Evolutionary conservation across 2,888 invertebrate genomes (phyloP).

Genomic region (Apomyelois bistriatella): DNA sequence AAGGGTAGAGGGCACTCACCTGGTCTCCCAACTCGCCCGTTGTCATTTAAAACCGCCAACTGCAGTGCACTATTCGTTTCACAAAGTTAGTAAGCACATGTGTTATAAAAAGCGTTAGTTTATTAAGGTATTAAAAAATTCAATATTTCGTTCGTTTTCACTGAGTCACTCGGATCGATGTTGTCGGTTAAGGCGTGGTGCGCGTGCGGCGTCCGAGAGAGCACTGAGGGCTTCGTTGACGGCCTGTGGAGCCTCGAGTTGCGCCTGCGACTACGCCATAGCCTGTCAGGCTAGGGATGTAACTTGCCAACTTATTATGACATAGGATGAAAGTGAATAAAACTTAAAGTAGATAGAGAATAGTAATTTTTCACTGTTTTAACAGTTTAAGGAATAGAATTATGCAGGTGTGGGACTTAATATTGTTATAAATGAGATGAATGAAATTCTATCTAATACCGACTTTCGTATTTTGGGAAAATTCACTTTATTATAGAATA

Average conservation of each 20-base stretch:
- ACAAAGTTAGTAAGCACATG: slow-evolving; percentile 55
- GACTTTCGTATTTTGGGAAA: too few species aligned
- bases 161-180: slow-evolving; percentile 50
- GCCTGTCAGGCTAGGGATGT: not conserved
- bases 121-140: slow-evolving; percentile 26
- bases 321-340: too few species aligned
- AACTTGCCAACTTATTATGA: too few species aligned
- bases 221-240: slow-evolving; percentile 37
- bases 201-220: slow-evolving; percentile 63
- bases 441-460: too few species aligned
- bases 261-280: slow-evolving; percentile 21
- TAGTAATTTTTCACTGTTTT: too few species aligned
- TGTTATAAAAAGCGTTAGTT: slow-evolving; percentile 58
- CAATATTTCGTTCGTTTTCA: slow-evolving; percentile 62
- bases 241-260: slow-evolving; percentile 18
- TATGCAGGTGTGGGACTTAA: too few species aligned
- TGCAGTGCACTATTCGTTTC: slow-evolving; percentile 51
- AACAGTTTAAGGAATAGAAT: too few species aligned
- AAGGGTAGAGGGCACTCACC: slow-evolving; percentile 26
- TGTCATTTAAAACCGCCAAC: slow-evolving; percentile 41
- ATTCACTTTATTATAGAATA: too few species aligned
- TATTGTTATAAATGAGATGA: too few species aligned
- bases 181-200: slow-evolving; percentile 37
- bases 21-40: slow-evolving; percentile 38
- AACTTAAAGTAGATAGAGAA: too few species aligned